Evolutionary conservation across 2,888 invertebrate species (phyloP), one percentile per base, ranked within the genome.

Genomic region (Trichogramma evanescens): DNA sequence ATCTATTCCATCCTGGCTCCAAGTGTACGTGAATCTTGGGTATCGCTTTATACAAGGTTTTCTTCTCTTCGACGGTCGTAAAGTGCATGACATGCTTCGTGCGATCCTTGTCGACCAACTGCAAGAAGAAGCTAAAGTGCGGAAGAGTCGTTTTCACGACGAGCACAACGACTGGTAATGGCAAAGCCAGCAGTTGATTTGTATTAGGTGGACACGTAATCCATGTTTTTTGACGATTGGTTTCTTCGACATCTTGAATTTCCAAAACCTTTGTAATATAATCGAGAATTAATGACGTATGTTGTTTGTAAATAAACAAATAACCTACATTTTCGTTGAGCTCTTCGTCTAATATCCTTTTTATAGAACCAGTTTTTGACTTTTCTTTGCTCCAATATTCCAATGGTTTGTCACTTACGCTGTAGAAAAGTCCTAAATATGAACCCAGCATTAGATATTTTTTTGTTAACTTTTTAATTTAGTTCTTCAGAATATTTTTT

Each of bases 61-160:
- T 45, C 70, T 64, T 6, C 63, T 62, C 53, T 74, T 76, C 43
- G 67, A 63, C 26, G 73, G 59, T 76, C 71, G 59, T 59, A 59
- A 66, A 58, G 39, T 64, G 46, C 6, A 55, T 26, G 10, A 61
- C 59, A 50, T 62, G 61, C 26, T 40, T 52, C 38, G 59, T 8
- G 38, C 53, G 54, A n/a, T 65, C 54, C 48, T 56, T 62, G 45
- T 63, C 63, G 4, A 56, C 8, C 0, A 95, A 93, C 87, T 95
- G 95, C 56, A 97, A 89, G 87, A 95, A 95, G 79, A 96, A 93
- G 49, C 93, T 91, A 75, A 95, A 95, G 79, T 93, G 93, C 75
- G 93, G 91, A 78, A 94, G 94, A 70, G 95, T 82, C 80, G 95
- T 95, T 80, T 96, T 97, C 60, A 96, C 90, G 61, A 96, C 91